A percentile compares a stretch with the other conserved stretches of the same genome.
Evolutionary conservation across 2,113 vertebrate genomes (phyloP).

Genomic region (Oreotragus oreotragus): DNA sequence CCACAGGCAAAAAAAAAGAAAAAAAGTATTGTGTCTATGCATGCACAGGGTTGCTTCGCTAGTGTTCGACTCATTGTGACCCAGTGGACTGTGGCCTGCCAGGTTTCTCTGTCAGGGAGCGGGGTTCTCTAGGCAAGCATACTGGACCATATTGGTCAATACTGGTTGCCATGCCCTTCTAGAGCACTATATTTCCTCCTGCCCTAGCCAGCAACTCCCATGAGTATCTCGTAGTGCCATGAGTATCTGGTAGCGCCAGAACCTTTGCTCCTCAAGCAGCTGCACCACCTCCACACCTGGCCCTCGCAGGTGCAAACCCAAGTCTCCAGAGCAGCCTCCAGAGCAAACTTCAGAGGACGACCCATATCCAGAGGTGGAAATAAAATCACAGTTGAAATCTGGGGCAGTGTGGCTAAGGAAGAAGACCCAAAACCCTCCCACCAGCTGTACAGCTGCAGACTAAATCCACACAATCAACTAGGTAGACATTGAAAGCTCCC

Average conservation of each 20-base stretch:
- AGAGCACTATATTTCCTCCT: neutral
- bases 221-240: neutral
- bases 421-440: neutral
- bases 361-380: neutral
- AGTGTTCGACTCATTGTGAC: accelerated
- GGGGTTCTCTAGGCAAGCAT: neutral
- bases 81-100: accelerated
- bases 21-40: neutral
- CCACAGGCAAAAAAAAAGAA: neutral
- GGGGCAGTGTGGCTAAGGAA: neutral
- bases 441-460: neutral
- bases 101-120: neutral
- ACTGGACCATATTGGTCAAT: neutral
- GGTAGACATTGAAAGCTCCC: neutral
- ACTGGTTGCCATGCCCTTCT: neutral
- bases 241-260: neutral
- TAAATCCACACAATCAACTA: neutral
- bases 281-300: neutral
- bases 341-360: neutral
- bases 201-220: neutral
- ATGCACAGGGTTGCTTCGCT: accelerated
- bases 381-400: neutral
- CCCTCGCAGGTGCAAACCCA: neutral
- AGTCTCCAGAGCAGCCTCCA: neutral
- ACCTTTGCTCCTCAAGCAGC: neutral